phyloP scores from a whole-genome alignment of 2,888 invertebrate species.

The Rhogogaster chlorosoma region DNA sequence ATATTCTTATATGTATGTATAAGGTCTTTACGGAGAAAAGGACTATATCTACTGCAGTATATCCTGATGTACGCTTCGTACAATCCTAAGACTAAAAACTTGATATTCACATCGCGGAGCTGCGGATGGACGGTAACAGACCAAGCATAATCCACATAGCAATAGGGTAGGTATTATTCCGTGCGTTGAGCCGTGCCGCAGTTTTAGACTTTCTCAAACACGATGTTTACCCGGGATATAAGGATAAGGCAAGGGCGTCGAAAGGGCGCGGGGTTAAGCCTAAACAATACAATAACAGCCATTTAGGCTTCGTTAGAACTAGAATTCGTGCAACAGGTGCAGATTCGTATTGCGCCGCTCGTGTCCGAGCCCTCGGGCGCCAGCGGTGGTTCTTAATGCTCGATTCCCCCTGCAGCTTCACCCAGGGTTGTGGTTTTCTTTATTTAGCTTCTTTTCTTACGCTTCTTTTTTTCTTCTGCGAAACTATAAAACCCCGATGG shows the following conservation, averaged over 20 bases:
- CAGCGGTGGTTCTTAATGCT: constrained; percentile 29
- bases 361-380: constrained; percentile 44
- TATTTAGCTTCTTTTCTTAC: not conserved
- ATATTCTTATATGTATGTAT: constrained; percentile 26
- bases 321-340: constrained; percentile 37
- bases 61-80: not conserved
- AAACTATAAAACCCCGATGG: constrained; percentile 34
- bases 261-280: not conserved
- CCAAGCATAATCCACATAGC: constrained; percentile 9
- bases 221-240: not conserved
- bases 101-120: constrained; percentile 46
- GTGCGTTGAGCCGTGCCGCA: not conserved
- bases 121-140: not conserved
- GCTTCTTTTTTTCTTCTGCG: not conserved
- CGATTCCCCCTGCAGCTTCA: not conserved
- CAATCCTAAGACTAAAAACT: constrained; percentile 37
- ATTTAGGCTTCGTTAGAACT: constrained; percentile 9
- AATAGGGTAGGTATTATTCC: constrained; percentile 4
- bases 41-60: not conserved
- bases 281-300: constrained; percentile 7
- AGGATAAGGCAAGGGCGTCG: not conserved
- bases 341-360: constrained; percentile 23
- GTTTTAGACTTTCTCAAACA: not conserved
- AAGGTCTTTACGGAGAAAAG: not conserved
- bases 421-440: not conserved